Base-by-base conservation (phyloP, 2,113 vertebrate genomes). In the Dendrocopos noguchii region DNA sequence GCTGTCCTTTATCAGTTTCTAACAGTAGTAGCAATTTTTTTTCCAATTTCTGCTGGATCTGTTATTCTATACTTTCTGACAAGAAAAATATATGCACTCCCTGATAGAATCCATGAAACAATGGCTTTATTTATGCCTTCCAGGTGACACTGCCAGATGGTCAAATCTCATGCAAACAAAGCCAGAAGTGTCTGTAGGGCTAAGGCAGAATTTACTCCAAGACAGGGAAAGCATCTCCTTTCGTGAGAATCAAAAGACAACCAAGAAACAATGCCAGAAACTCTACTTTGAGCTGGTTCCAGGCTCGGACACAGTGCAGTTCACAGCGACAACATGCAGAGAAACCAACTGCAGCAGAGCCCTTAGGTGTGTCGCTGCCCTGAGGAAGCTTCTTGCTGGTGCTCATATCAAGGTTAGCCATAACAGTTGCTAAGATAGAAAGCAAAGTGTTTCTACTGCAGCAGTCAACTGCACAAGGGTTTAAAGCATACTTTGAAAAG, bases 71-170 rank as follows among this genome's bases (percentile, higher is more conserved):
- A 46, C 18, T 61, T 95, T 96, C 72, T 84, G 82, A 91, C 79
- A 87, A 90, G 61, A 56, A 77, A 84, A 89, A 87, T 83, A 67
- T 9, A 83, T 11, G 21, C n/a, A 86, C 52, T 27, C 53, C 55
- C 50, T 36, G 24, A 64, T 5, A 90, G 53, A 80, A 89, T 24
- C 42, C 2, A 2, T n/a, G 76, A 71, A 94, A 83, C 72, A 93
- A 91, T 72, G 79, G 53, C 27, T 91, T 88, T 88, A 94, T 94
- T 96, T 91, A 94, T 93, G 81, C 70, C 63, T 91, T 93, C 89
- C 72, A 89, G 92, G 79, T 93, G 95, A 95, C 84, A 66, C 52
- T 71, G 22, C 75, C 93, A 94, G 82, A 80, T 91, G 94, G 68
- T 75, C 78, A 93, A 92, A 83, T 50, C 53, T 71, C 82, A 66